Conservation (phyloP, 2,797 vertebrate genomes). For the Melanogrammus aeglefinus region DNA sequence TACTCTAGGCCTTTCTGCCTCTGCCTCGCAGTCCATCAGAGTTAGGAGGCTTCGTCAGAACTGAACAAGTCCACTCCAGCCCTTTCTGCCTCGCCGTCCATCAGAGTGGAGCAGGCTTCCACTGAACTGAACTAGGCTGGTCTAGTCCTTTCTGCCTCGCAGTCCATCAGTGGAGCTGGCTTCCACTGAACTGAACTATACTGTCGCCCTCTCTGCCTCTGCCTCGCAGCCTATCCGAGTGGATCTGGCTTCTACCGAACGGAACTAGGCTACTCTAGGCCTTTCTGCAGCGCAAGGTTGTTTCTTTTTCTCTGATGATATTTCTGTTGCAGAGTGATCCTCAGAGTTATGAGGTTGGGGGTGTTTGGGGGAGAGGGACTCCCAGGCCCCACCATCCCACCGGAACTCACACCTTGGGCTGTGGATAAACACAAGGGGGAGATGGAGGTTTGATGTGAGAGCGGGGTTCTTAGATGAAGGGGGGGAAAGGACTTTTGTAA, state of each 20-base stretch:
- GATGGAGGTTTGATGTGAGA: conserved; percentile 55
- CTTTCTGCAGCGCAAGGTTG: too few species aligned
- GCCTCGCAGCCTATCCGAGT: background rate
- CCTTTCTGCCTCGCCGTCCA: background rate
- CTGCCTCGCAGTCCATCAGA: too few species aligned
- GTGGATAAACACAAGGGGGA: conserved; percentile 60
- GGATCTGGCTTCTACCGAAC: conserved; percentile 4
- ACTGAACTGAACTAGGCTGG: too few species aligned
- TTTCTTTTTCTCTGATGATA: conserved; percentile 7
- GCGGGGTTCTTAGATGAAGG: conserved; percentile 55
- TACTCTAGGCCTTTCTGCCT: background rate
- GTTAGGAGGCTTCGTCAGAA: background rate
- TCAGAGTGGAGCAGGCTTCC: too few species aligned
- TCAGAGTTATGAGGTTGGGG: background rate
- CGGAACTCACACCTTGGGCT: conserved; percentile 67
- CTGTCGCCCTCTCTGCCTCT: too few species aligned
- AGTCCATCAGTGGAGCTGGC: too few species aligned
- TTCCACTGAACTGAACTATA: too few species aligned
- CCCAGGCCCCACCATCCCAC: conserved; percentile 35
- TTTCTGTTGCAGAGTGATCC: conserved; percentile 38
- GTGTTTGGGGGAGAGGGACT: background rate
- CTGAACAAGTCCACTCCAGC: background rate
- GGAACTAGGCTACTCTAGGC: background rate
- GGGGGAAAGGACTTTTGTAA: conserved; percentile 53
- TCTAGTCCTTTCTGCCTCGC: background rate